These are phyloP conservation scores for Cottoperca gobio DNA, from an alignment of 2,797 vertebrate genomes.

Conservation along the genomic window DNA sequence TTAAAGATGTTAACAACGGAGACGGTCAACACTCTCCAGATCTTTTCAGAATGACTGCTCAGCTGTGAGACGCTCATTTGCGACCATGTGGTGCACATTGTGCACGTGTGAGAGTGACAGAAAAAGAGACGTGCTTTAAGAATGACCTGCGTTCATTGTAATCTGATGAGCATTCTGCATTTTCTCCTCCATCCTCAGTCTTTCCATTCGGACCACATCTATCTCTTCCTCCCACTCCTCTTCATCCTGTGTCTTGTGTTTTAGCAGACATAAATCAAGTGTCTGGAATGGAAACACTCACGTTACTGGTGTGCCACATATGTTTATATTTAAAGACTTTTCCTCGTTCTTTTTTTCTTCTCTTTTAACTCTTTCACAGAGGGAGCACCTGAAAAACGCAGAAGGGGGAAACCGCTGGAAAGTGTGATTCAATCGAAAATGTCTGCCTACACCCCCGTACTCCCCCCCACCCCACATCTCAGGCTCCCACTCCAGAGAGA, in stretches of 20 bases:
- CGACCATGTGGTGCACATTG: conserved; percentile 23
- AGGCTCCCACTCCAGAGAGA: conserved; percentile 52
- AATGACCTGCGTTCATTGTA: conserved; percentile 21
- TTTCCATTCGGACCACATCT: conserved; percentile 63
- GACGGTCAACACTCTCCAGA: conserved; percentile 49
- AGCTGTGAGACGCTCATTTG: conserved; percentile 24
- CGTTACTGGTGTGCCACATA: conserved; percentile 71
- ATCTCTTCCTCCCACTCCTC: conserved; percentile 39
- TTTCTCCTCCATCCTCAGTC: conserved; percentile 45
- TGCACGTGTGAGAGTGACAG: conserved; percentile 7
- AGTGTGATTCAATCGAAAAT: conserved; percentile 77
- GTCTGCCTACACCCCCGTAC: no score
- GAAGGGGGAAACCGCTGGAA: conserved; percentile 70
- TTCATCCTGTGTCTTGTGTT: conserved; percentile 66
- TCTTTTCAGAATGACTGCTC: conserved; percentile 25
- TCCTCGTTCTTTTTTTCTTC: conserved; percentile 50
- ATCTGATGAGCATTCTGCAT: conserved; percentile 23
- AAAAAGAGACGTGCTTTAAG: conserved; percentile 10
- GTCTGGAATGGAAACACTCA: conserved; percentile 78
- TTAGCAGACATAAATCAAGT: conserved; percentile 72
- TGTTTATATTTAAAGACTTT: conserved; percentile 78
- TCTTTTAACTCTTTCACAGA: conserved; percentile 40
- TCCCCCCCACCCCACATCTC: conserved; percentile 40
- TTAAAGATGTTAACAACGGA: conserved; percentile 39
- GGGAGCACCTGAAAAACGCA: conserved; percentile 69